Evolutionary conservation across 1,140 invertebrate genomes (phyloP), one percentile per base, ranked within the genome.

Genomic region (Microvelia longipes): DNA sequence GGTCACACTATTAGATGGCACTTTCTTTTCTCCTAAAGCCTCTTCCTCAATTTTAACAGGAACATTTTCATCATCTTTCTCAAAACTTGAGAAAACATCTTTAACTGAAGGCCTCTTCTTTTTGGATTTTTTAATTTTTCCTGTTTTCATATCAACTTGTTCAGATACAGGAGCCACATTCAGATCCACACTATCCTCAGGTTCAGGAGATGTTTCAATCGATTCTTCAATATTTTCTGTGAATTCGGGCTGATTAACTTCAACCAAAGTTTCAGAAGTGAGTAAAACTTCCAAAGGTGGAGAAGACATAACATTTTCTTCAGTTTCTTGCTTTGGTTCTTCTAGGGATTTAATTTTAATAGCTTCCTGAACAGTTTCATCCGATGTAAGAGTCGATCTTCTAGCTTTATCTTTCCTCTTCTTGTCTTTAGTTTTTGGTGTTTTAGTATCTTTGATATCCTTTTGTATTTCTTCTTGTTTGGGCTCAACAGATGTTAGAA

Each of bases 351-450:
- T 13, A 27, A 26, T 24, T 15, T 50, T 25, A 50, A 25, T 24
- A n/a, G 26, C 35, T 29, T 29, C 67, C 25, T 27, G 67, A 25
- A 30, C 30, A 60, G 67, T 29, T 15, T 30, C 67, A 68, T 68
- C 67, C 2, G 29, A 24, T 50, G 1, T 60, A 50, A 27, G 11
- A 29, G 35, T 60, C 30, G 30, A 24, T n/a, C 24, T 60, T 19
- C 27, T 50, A 62, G n/a, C 29, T 69, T 24, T 27, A 26, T 28
- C 13, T 15, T 62, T 28, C 1, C 30, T n/a, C 26, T 69, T 28
- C 19, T 29, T 67, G 15, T 29, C 66, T 29, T n/a, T 28, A 67
- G 66, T 27, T 28, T 67, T 28, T 5, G n/a, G 14, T 19, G 28
- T 29, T 67, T 26, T 29, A n/a, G 28, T 2, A 26, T 27, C 19